Conservation (phyloP, 2,888 invertebrate genomes). For the Hesperia comma region DNA sequence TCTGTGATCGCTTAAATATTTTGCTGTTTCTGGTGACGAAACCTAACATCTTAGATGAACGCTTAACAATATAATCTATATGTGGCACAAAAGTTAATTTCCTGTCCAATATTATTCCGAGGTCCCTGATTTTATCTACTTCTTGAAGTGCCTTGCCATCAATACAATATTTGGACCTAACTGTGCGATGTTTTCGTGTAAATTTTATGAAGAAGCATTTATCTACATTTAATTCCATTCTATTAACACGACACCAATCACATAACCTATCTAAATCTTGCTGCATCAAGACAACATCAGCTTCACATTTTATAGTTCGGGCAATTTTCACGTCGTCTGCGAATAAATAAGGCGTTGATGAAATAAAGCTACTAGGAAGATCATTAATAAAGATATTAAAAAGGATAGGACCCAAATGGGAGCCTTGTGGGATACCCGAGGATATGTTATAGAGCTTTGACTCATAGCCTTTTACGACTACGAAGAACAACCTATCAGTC, state of each 20-base stretch:
- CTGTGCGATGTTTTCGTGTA: conserved; percentile 6
- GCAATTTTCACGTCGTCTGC: conserved; percentile 35
- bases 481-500: conserved; percentile 16
- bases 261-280: conserved; percentile 30
- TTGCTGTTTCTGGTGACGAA: conserved; percentile 26
- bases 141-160: conserved; percentile 10
- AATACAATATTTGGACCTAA: conserved; percentile 15
- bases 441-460: conserved; percentile 9
- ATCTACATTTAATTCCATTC: conserved; percentile 21
- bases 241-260: conserved; percentile 29
- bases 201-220: conserved; percentile 35
- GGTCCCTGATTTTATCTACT: conserved; percentile 11
- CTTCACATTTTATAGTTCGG: conserved; percentile 12
- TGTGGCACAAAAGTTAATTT: conserved; percentile 20
- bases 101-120: conserved; percentile 14
- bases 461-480: conserved; percentile 32
- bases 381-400: conserved; percentile 39
- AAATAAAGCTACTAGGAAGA: conserved; percentile 10
- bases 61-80: conserved; percentile 6
- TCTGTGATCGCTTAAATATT: conserved; percentile 5
- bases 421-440: conserved; percentile 39
- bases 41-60: conserved; percentile 13
- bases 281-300: conserved; percentile 29
- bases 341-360: conserved; percentile 25
- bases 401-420: conserved; percentile 39